Conservation (phyloP, 2,888 invertebrate genomes). For the Eilema griseolum region DNA sequence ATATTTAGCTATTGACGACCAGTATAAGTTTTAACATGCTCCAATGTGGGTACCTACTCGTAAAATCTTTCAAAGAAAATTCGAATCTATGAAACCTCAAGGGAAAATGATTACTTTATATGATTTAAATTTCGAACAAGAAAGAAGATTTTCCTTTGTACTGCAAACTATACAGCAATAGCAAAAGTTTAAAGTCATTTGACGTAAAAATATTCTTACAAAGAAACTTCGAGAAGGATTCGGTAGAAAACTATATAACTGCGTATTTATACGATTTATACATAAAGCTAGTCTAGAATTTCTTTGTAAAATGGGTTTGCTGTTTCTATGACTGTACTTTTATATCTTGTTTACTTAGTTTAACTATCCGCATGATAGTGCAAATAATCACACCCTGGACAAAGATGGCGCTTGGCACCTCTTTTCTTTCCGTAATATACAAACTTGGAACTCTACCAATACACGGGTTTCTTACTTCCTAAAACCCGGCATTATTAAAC, state of each 20-base stretch:
- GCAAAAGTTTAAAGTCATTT: conserved; percentile 49
- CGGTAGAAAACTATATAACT: not conserved
- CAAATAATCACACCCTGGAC: not conserved
- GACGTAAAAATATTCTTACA: conserved; percentile 36
- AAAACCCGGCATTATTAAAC: not conserved
- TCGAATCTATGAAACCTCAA: not conserved
- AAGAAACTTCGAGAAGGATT: conserved; percentile 28
- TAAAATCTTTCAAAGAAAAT: not conserved
- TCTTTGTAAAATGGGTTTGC: not conserved
- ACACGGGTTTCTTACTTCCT: not conserved
- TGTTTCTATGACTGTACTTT: not conserved
- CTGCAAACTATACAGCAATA: conserved; percentile 20
- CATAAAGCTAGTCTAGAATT: not conserved
- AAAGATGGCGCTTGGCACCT: not conserved
- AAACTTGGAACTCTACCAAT: not conserved
- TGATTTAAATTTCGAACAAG: not conserved
- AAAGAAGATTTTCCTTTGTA: not conserved
- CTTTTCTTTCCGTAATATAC: not conserved
- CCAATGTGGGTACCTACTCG: not conserved
- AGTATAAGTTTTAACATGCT: not conserved
- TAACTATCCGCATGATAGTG: too few relatives aligned
- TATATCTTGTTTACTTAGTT: not conserved
- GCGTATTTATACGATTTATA: not conserved
- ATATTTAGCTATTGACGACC: not conserved
- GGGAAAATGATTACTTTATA: not conserved